Base-by-base conservation (phyloP, 2,113 vertebrate genomes). In the Oriolus oriolus region DNA sequence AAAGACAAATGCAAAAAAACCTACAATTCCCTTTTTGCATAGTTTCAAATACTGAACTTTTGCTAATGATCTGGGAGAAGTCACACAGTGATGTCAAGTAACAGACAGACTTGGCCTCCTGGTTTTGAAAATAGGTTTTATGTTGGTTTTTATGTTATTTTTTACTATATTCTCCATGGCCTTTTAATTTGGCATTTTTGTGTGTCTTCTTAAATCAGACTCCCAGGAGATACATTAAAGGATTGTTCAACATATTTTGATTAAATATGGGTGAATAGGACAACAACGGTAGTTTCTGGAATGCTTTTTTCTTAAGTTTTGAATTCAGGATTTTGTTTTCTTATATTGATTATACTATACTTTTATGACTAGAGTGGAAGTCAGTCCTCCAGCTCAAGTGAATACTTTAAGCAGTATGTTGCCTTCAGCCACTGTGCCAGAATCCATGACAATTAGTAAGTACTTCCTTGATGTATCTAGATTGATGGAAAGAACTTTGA, bases 401-500 rank as follows among this genome's bases (percentile, higher is more conserved):
- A 96, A 97, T 45, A 83, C 98, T 10, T 96, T 98, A 73, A 98
- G 91, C 93, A 97, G 49, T 70, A 76, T 96, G 49, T 93, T 99
- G 94, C 98, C 98, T 74, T 96, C 98, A 74, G 89, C 98, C 60
- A 97, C 96, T 11, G 97, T 99, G 86, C 98, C 99, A 13, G 99
- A 99, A 96, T 98, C 99, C 39, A 99, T 99, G 99, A 99, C 99
- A 56, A 97, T 99, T 66, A 98, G 99, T 99, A 97, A 99, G 99
- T 99, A 90, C 44, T 79, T 94, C 13, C 50, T 95, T 70, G 49
- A 49, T 64, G 19, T 30, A 18, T 57, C 50, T 90, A 70, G 7
- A 33, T 52, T 69, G 24, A 42, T 18, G 10, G 44, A 80, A 42
- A 63, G 66, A 76, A 30, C 60, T 57, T 64, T 50, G 35, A 42